phyloP scores from a whole-genome alignment of 2,113 vertebrate genomes.

The Odontophorus gujanensis region DNA sequence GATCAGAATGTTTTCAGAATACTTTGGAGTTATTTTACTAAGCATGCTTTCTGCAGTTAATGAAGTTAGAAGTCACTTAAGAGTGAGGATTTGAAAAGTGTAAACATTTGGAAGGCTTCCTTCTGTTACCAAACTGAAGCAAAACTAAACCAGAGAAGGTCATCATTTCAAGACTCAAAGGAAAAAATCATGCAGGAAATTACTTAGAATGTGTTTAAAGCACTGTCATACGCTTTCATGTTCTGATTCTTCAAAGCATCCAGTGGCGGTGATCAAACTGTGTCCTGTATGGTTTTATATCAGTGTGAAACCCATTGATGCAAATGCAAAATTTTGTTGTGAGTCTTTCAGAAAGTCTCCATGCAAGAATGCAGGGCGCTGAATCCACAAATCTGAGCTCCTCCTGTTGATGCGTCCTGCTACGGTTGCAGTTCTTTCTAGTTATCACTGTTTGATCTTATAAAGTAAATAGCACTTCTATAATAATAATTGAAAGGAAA shows the following conservation, averaged over 20 bases:
- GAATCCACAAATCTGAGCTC: background rate
- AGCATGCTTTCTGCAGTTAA: background rate
- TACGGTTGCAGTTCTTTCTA: background rate
- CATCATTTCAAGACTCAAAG: background rate
- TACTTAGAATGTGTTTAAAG: background rate
- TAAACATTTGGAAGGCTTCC: background rate
- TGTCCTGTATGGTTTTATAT: background rate
- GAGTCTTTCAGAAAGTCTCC: background rate
- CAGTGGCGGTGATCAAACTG: background rate
- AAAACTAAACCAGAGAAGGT: background rate
- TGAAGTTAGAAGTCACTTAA: background rate
- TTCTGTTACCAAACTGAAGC: background rate
- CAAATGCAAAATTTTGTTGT: background rate
- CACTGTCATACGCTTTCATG: background rate
- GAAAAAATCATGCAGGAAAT: background rate
- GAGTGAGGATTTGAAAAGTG: background rate
- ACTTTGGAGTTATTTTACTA: background rate
- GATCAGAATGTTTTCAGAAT: background rate
- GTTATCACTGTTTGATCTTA: background rate
- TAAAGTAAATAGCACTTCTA: slow-evolving; percentile 16
- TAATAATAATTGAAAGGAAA: background rate
- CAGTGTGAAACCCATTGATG: background rate
- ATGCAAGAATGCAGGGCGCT: background rate
- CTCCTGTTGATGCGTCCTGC: background rate
- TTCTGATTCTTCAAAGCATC: background rate